These are phyloP conservation scores for Lydus trimaculatus DNA, from an alignment of 2,888 invertebrate genomes.

Conservation along the genomic window DNA sequence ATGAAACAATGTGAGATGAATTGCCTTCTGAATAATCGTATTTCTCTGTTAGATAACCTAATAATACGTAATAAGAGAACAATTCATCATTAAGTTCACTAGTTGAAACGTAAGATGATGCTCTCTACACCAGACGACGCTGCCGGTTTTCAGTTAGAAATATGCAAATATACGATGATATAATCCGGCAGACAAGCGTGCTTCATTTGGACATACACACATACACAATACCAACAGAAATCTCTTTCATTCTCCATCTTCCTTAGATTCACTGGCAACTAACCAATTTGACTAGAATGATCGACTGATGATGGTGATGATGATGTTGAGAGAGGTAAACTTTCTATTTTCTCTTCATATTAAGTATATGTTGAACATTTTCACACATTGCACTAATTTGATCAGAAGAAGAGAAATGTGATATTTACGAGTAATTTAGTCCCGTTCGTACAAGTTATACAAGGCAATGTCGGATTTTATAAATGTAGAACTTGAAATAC, in stretches of 20 bases:
- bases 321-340: neutral
- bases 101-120: conserved; percentile 36
- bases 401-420: conserved; percentile 38
- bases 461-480: conserved; percentile 14
- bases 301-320: neutral
- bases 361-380: conserved; percentile 34
- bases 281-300: neutral
- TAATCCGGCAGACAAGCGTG: conserved; percentile 48
- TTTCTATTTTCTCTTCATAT: conserved; percentile 10
- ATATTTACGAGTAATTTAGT: conserved; percentile 44
- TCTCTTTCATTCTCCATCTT: neutral
- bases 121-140: conserved; percentile 32
- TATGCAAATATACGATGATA: conserved; percentile 49
- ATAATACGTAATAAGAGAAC: conserved; percentile 50
- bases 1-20: conserved; percentile 41
- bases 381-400: conserved; percentile 47
- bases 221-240: neutral
- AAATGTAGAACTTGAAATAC: neutral
- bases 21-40: conserved; percentile 44
- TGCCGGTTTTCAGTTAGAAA: conserved; percentile 41
- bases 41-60: conserved; percentile 47
- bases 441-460: conserved; percentile 17
- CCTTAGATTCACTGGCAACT: neutral
- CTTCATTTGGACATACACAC: conserved; percentile 44
- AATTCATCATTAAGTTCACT: conserved; percentile 50